Evolutionary conservation across 1,140 invertebrate species (phyloP), one percentile per base, ranked within the genome.

Genomic region (Amphibalanus amphitrite): DNA sequence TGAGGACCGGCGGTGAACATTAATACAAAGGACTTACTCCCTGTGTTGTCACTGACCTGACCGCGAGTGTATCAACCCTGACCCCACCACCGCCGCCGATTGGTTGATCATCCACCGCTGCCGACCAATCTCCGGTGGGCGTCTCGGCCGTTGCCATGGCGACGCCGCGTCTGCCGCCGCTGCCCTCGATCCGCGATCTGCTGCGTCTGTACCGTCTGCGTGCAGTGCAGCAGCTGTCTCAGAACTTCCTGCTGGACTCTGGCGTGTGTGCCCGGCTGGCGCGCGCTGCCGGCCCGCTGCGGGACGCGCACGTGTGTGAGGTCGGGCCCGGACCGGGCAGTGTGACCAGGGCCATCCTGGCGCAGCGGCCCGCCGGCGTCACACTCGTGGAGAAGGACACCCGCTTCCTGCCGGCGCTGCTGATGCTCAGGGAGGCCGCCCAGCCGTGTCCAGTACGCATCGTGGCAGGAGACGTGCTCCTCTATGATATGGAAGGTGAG

Each of bases 181-280:
- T 98, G 73, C 94, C 95, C 25, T 89, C 89, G 33, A 86, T 97
- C 69, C 86, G 88, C 76, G 96, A 99, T 81, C 80, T 99, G 72
- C 84, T 99, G 29, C 87, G 88, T 75, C 79, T 99, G 10, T 99
- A 99, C 81, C 87, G 86, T 76, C 79, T 99, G 33, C 83, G 85
- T 75, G 96, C 97, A 4, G 82, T 89, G 26, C 91, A 91, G 78
- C 86, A 93, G 75, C 82, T 99, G 6, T 96, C 95, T 0, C 97
- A 99, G 79, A 99, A 99, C 80, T 99, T 99, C 82, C 80, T 99
- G 0, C 84, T 99, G 81, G 90, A 98, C 80, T 86, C 90, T 78
- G 85, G 88, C 69, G 76, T 97, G 0, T 90, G 87, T 3, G 86
- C 90, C 77, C 95, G 90, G 83, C 90, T 98, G 75, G 89, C 95